Evolutionary conservation across 53 echinoderm and acorn worm species (phyloP), one percentile per base, ranked within the genome.

Genomic region (Luidia sarsii): DNA sequence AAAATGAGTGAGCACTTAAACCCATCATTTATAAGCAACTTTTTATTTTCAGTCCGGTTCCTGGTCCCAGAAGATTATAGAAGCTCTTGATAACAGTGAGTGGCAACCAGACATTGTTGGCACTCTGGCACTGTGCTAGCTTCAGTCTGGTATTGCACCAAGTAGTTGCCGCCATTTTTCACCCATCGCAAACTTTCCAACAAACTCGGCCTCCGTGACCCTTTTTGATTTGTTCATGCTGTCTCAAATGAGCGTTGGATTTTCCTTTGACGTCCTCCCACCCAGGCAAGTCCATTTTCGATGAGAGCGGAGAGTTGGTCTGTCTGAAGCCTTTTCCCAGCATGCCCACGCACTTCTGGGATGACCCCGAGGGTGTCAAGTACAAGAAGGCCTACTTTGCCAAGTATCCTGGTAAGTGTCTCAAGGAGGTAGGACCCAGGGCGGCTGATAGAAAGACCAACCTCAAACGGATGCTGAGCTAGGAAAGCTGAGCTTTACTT

Each of bases 281-380:
- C 14, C 4, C 38, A 97, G 97, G 97, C 55, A 89, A 97, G 64
- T 80, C 89, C 25, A 83, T 93, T 1, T 91, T 83, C 89, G 90
- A 89, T 70, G 93, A 94, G 39, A 97, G 97, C 74, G 97, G 91
- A 2, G 96, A 94, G 80, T 72, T 97, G 43, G 89, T 97, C 27
- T 97, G 97, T 37, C 91, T 85, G 64, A 91, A 97, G 31, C 97
- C 97, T 3, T 97, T 97, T 49, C 97, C 97, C 23, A 88, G 93
- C 86, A 93, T 93, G 93, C 97, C 97, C 11, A 97, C 97, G 28
- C 93, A 94, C 80, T 97, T 97, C 87, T 97, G 97, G 97, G 83
- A 94, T 39, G 97, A 97, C 65, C 50, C 66, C 0, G 93, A 97
- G 34, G 91, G 93, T 4, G 65, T 97, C 65, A 97, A 97, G 50